These are phyloP conservation scores for Drosophila pruinosa DNA, from an alignment of 1,140 invertebrate species.

Conservation along the genomic window DNA sequence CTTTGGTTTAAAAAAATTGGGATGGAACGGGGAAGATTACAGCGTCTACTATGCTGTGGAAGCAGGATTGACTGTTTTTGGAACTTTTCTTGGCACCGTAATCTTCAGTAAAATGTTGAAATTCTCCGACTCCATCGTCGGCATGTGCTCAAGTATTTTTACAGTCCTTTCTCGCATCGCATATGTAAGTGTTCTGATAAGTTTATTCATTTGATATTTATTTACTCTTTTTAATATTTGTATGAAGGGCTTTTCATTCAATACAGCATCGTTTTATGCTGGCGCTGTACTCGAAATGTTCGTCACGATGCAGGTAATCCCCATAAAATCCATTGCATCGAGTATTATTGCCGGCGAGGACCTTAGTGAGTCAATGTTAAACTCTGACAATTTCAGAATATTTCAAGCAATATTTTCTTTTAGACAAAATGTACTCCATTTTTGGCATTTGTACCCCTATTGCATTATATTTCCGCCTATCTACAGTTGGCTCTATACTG, in stretches of 20 bases:
- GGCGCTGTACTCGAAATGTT: conserved; percentile 78
- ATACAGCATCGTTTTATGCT: conserved; percentile 66
- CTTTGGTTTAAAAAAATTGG: conserved; percentile 70
- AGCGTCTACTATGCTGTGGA: conserved; percentile 69
- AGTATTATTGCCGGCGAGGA: conserved; percentile 78
- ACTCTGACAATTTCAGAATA: neutral
- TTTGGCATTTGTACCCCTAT: conserved; percentile 79
- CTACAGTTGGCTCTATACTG: conserved; percentile 69
- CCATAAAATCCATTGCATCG: conserved; percentile 80
- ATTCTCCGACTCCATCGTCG: conserved; percentile 72
- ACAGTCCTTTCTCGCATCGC: conserved; percentile 66
- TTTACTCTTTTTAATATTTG: neutral
- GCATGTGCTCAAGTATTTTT: conserved; percentile 66
- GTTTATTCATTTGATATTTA: neutral
- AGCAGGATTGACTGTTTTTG: conserved; percentile 56
- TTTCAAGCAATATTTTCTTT: neutral
- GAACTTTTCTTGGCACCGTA: conserved; percentile 78
- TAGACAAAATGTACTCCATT: conserved; percentile 81
- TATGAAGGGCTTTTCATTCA: conserved; percentile 62
- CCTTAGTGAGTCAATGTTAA: conserved; percentile 56
- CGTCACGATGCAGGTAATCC: conserved; percentile 71
- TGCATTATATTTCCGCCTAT: conserved; percentile 76
- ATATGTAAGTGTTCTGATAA: conserved; percentile 54
- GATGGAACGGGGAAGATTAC: conserved; percentile 80
- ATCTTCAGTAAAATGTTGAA: conserved; percentile 78